Conservation (phyloP, 2,113 vertebrate genomes). For the Arothron firmamentum region DNA sequence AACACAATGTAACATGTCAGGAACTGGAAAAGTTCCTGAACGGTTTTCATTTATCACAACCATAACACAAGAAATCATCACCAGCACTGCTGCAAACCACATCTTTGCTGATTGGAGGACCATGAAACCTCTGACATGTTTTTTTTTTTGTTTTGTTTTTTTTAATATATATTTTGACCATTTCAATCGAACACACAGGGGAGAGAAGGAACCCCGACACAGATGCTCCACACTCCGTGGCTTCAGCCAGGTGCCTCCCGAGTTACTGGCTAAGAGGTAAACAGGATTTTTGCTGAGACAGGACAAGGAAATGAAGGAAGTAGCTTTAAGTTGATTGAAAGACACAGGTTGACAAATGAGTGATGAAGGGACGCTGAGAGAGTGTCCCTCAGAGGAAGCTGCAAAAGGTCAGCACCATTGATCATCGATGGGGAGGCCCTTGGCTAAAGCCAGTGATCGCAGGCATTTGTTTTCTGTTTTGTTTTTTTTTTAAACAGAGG, state of each 20-base stretch:
- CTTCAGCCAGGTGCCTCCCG: conserved; percentile 46
- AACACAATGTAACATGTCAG: conserved; percentile 40
- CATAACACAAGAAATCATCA: conserved; percentile 21
- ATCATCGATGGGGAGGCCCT: conserved; percentile 57
- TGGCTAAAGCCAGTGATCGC: conserved; percentile 40
- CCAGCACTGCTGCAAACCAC: conserved; percentile 54
- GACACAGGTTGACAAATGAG: background rate
- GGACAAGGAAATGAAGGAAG: conserved; percentile 8
- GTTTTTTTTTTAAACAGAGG: conserved; percentile 2
- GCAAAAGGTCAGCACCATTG: conserved; percentile 55
- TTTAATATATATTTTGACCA: conserved; percentile 26
- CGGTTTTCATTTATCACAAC: conserved; percentile 32
- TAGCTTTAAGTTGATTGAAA: conserved; percentile 12
- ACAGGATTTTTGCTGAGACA: conserved; percentile 30
- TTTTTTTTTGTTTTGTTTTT: no score
- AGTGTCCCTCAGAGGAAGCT: conserved; percentile 22
- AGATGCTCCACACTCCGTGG: conserved; percentile 25
- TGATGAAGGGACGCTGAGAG: conserved; percentile 21
- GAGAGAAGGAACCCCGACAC: conserved; percentile 48
- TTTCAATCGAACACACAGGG: conserved; percentile 72
- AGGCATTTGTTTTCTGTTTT: conserved; percentile 42
- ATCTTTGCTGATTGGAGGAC: conserved; percentile 24
- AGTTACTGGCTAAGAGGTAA: conserved; percentile 39
- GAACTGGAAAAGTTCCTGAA: conserved; percentile 34
- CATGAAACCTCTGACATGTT: conserved; percentile 32